A percentile compares a stretch with the other conserved stretches of the same genome.
Conservation (phyloP, 2,797 vertebrate genomes). For the Graptemys geographica region DNA sequence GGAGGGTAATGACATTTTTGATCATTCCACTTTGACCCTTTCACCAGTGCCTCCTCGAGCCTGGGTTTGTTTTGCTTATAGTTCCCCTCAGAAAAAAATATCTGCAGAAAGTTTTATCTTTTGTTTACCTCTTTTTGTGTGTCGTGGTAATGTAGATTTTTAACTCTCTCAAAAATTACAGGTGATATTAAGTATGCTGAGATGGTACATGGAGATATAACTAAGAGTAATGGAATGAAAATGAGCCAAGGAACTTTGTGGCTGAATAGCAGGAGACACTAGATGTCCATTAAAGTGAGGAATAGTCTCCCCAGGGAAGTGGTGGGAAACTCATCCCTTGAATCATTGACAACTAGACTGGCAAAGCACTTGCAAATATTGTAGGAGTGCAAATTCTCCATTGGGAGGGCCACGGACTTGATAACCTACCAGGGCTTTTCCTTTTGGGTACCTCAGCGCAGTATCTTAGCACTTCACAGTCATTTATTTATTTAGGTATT, state of each 20-base stretch:
- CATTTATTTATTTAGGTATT: not conserved
- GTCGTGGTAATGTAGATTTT: not conserved
- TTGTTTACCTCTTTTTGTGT: slow-evolving; percentile 24
- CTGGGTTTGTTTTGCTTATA: not conserved
- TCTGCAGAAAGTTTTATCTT: not conserved
- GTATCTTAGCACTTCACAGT: not conserved
- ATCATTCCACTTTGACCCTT: not conserved
- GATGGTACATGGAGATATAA: not conserved
- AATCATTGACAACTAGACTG: not conserved
- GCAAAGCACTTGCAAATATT: not conserved
- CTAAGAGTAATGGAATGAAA: not conserved
- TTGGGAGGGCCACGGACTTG: not conserved
- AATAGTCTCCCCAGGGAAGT: not conserved
- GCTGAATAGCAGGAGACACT: slow-evolving; percentile 17
- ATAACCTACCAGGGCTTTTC: not conserved
- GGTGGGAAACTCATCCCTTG: slow-evolving; percentile 17
- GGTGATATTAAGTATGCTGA: not conserved
- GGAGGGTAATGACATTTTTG: slow-evolving; percentile 42
- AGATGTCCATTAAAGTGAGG: not conserved
- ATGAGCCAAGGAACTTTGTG: slow-evolving; percentile 39
- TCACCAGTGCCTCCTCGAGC: slow-evolving; percentile 1
- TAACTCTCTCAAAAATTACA: not conserved
- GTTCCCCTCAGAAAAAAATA: not conserved
- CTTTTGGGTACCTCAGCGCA: not conserved
- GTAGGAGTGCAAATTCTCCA: not conserved